phyloP scores from a whole-genome alignment of 2,797 vertebrate genomes.

The Valencia hispanica region DNA sequence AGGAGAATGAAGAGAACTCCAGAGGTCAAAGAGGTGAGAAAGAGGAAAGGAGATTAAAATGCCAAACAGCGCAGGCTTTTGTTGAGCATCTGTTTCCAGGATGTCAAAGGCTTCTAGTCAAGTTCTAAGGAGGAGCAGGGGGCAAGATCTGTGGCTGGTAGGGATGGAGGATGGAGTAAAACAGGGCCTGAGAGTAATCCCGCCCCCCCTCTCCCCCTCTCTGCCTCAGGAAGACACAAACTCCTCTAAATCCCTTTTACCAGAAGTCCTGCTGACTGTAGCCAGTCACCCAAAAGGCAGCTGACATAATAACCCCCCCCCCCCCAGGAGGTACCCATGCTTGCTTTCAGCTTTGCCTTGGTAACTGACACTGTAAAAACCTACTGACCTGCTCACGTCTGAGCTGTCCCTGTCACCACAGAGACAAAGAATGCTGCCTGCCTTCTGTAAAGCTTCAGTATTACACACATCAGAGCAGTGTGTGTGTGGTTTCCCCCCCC shows the following conservation, averaged over 20 bases:
- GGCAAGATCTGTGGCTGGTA: conserved; percentile 39
- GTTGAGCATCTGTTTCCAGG: conserved; percentile 67
- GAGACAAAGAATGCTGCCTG: conserved; percentile 31
- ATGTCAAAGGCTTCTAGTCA: conserved; percentile 55
- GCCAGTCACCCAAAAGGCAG: conserved; percentile 70
- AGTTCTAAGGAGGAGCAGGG: conserved; percentile 44
- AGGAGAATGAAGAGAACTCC: conserved; percentile 27
- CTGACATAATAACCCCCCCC: conserved; percentile 73
- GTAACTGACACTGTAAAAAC: conserved; percentile 64
- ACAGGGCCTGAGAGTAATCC: conserved; percentile 62
- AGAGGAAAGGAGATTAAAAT: conserved; percentile 29
- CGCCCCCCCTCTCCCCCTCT: conserved; percentile 24
- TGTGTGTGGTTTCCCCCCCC: conserved; percentile 17
- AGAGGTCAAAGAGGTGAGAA: conserved; percentile 39
- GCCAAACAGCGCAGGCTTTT: conserved; percentile 45
- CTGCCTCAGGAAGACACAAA: conserved; percentile 63
- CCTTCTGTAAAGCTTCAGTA: conserved; percentile 19
- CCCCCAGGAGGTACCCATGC: conserved; percentile 51
- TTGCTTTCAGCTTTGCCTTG: conserved; percentile 46
- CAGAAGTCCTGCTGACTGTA: conserved; percentile 70
- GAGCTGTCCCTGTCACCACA: conserved; percentile 26
- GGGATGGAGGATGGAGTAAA: conserved; percentile 43
- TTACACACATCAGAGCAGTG: conserved; percentile 33
- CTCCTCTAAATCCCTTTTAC: conserved; percentile 73
- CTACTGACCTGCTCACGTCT: conserved; percentile 38